Percentiles rank a stretch among this genome's conserved stretches.
Conservation (phyloP, 2,113 vertebrate genomes). For the Gymnarchus niloticus region DNA sequence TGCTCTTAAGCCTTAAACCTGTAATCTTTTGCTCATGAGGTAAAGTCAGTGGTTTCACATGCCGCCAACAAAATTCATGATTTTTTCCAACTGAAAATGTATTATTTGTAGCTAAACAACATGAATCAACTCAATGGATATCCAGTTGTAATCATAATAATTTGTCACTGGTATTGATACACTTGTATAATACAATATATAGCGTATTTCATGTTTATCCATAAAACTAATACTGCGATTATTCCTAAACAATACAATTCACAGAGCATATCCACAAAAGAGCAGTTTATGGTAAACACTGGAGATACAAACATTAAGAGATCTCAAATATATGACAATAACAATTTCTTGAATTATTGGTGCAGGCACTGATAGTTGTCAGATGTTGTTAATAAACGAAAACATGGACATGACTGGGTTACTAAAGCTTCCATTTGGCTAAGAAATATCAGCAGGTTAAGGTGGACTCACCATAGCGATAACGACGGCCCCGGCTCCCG, state of each 20-base stretch:
- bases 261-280: not conserved
- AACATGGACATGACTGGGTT: not conserved
- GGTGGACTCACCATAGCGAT: constrained; percentile 86
- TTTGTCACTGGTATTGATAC: not conserved
- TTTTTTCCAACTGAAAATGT: not conserved
- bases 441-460: not conserved
- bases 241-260: not conserved
- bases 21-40: not conserved
- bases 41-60: not conserved
- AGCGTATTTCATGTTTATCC: not conserved
- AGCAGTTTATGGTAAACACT: not conserved
- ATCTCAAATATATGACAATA: not conserved
- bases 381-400: not conserved
- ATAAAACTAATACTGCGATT: not conserved
- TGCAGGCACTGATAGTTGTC: not conserved
- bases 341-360: not conserved
- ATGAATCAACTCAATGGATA: not conserved
- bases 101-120: not conserved
- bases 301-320: not conserved
- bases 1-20: not conserved
- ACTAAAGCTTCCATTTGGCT: not conserved
- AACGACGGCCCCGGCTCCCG: constrained; percentile 92
- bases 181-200: not conserved
- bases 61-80: not conserved
- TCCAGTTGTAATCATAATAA: not conserved